Percentiles rank a stretch among this genome's conserved stretches.
Conservation (phyloP, 2,113 vertebrate species). For the Clarias macrocephalus region DNA sequence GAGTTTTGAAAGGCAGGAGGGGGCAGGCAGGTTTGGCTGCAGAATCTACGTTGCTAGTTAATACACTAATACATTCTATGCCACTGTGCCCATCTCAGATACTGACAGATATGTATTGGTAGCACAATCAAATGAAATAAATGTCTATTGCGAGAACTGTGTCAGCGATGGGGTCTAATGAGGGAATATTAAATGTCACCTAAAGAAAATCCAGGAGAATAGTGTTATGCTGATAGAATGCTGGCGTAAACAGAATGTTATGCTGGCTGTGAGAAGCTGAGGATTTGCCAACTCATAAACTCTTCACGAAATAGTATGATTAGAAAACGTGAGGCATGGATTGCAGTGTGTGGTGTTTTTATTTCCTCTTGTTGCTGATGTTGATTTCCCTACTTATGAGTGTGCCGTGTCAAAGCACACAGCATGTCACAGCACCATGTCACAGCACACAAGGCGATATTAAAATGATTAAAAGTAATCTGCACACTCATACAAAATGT, state of each 20-base stretch:
- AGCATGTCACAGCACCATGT: background rate
- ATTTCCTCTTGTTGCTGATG: too few species aligned
- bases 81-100: conserved; percentile 16
- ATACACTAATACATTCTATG: background rate
- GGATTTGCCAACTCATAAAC: background rate
- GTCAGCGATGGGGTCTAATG: conserved; percentile 24
- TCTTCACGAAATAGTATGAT: background rate
- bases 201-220: conserved; percentile 2
- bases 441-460: background rate
- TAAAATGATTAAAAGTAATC: background rate
- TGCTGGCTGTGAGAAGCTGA: background rate
- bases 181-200: conserved; percentile 32
- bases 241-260: background rate
- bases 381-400: background rate
- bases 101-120: conserved; percentile 27
- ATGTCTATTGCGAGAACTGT: conserved; percentile 30
- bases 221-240: conserved; percentile 1
- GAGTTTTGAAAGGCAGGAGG: background rate
- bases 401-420: background rate
- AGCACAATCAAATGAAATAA: conserved; percentile 26
- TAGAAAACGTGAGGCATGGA: background rate
- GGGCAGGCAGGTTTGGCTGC: background rate
- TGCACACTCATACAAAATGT: background rate
- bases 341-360: background rate
- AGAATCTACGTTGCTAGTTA: background rate